Evolutionary conservation across 2,888 invertebrate species (phyloP), one percentile per base, ranked within the genome.

Genomic region (Tenthredo mesomela): DNA sequence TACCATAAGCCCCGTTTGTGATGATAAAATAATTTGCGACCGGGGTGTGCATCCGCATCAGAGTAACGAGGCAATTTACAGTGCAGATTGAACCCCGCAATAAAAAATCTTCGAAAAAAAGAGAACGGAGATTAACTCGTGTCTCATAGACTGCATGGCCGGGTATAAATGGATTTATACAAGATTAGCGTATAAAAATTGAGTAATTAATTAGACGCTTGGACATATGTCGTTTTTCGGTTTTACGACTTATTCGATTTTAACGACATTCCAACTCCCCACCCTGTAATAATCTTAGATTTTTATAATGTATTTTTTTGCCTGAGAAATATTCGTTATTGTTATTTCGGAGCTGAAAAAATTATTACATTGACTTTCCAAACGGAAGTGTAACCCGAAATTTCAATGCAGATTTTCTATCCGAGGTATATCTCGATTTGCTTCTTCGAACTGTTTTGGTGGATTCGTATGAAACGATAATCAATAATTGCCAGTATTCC

Each of bases 1-100:
- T 40, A 40, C 37, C 40, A 40, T 40, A 80, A 50, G 37, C 12
- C 47, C 29, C 18, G 50, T 47, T 54, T 33, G 50, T 50, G 77
- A 77, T 77, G 29, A 50, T 77, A 33, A 33, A 50, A 54, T 54
- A 50, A 77, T 58, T 37, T 61, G 40, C 80, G 25, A 40, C 58
- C 15, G 21, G 40, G 40, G 40, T 58, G 37, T 50, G 21, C 80
- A 80, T 61, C 80, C 40, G 33, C 9, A 58, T 61, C 25, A 25
- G 12, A 40, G 61, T 61, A 61, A 80, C 58, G 18, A 47, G 43
- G 7, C 77, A 50, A 54, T 77, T 50, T 47, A n/a, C 50, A 33
- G 65, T 65, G 15, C 65, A 67, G 15, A 67, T 67, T 33, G 33
- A 67, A 15, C 61, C 21, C 33, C 67, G 29, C 4, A 25, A 15